Conservation (phyloP, 2,888 invertebrate genomes). For the Diploptera punctata region DNA sequence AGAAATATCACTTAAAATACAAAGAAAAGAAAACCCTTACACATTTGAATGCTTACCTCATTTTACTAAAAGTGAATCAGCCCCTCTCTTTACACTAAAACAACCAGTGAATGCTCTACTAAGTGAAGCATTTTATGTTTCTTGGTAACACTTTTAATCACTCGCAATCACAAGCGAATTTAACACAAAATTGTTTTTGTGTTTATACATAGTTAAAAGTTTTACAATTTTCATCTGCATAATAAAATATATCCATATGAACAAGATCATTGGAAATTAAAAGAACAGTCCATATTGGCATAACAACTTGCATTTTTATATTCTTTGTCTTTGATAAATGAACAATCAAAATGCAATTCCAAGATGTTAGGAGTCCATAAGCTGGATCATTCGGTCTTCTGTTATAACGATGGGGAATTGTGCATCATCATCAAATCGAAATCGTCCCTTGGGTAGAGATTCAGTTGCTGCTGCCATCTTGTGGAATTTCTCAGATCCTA, state of each 20-base stretch:
- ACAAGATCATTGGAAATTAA: too few species aligned
- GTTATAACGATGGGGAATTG: conserved; percentile 85
- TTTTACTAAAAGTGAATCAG: too few species aligned
- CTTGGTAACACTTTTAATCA: neutral
- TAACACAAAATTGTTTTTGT: neutral
- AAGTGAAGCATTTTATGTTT: neutral
- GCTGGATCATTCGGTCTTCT: conserved; percentile 59
- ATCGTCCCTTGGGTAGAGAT: conserved; percentile 69
- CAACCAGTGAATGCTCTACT: neutral
- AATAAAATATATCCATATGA: too few species aligned
- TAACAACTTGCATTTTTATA: too few species aligned
- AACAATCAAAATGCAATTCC: neutral
- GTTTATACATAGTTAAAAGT: neutral
- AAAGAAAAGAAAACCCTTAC: too few species aligned
- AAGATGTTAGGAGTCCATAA: conserved; percentile 7
- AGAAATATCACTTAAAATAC: too few species aligned
- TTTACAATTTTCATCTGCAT: too few species aligned
- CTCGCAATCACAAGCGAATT: neutral
- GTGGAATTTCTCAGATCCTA: conserved; percentile 77
- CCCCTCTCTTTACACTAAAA: neutral
- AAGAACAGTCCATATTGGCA: too few species aligned
- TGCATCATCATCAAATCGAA: conserved; percentile 79
- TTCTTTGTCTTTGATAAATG: too few species aligned
- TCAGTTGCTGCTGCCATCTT: conserved; percentile 77
- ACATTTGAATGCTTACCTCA: too few species aligned